Percentiles rank a stretch among this genome's conserved stretches.
Conservation (phyloP, 2,797 vertebrate genomes). For the Anisognathus igniventris region DNA sequence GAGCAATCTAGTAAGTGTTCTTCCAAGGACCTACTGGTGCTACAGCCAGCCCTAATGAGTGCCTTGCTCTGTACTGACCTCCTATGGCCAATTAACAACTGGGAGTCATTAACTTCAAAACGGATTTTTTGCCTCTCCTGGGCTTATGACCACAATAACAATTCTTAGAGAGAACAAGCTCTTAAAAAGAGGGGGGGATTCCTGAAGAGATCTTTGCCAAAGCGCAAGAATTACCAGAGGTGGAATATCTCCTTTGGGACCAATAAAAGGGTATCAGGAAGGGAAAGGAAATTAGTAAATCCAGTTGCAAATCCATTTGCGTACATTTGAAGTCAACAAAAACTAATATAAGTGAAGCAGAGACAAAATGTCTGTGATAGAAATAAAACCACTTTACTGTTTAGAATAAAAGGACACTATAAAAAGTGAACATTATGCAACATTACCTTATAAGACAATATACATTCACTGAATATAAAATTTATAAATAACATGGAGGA, state of each 20-base stretch:
- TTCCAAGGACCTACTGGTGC: not conserved
- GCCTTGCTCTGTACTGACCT: constrained; percentile 31
- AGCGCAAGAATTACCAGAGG: not conserved
- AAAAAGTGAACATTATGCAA: constrained; percentile 84
- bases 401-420: constrained; percentile 84
- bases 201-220: not conserved
- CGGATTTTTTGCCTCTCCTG: not conserved
- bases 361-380: constrained; percentile 74
- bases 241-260: not conserved
- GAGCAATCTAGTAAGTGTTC: not conserved
- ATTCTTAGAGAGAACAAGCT: not conserved
- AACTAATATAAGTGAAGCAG: constrained; percentile 54
- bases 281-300: not conserved
- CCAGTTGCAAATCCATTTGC: not conserved
- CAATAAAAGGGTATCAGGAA: not conserved
- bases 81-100: constrained; percentile 2
- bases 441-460: constrained; percentile 81
- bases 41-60: not conserved
- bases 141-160: not conserved
- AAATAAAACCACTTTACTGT: constrained; percentile 84
- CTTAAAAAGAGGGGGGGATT: not conserved
- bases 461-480: constrained; percentile 86
- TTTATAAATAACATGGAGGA: constrained; percentile 85
- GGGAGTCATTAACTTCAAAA: not conserved
- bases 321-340: not conserved